Base-by-base conservation (phyloP, 2,113 vertebrate species). In the Gyps fulvus region DNA sequence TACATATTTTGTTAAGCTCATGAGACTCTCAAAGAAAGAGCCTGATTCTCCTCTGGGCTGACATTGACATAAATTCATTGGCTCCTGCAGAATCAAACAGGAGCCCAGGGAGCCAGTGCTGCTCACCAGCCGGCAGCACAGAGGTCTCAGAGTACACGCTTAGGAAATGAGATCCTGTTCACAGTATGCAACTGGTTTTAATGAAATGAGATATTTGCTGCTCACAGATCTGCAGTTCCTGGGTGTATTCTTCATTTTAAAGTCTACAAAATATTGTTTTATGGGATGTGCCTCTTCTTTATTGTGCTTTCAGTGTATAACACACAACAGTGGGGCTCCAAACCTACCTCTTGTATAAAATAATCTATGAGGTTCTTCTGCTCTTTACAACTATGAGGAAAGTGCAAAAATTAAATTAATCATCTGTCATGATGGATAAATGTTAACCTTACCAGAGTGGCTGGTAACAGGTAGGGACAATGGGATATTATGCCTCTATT, bases 51-150 rank as follows among this genome's bases (percentile, higher is more conserved):
- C 34, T 93, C 19, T 42, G 76, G 72, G 22, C 43, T 83, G 57
- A 83, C 42, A 61, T 8, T 52, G 72, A 87, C 54, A 58, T 57
- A 67, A 73, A 57, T 63, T 63, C 62, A 81, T 38, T 2, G 7
- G 38, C 45, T 95, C 54, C 50, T 34, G 23, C 62, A 54, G 52
- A 87, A 83, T 26, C 23, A 0, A 3, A 31, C 2, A 0, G 55
- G 26, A 92, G 40, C n/a, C 17, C 2, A 0, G 47, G 49, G 61
- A 88, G 29, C 17, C 1, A 2, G n/a, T 59, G 26, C 16, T 58
- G 47, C 66, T 93, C 13, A 59, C 16, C 2, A 2, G 14, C 9
- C 1, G 2, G 23, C 62, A 63, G 50, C 69, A 54, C 0, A 0
- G 32, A 90, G 23, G 14, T 40, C 43, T 2, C 1, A 58, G n/a